Conservation (phyloP, 2,797 vertebrate species). For the Micromesistius poutassou region DNA sequence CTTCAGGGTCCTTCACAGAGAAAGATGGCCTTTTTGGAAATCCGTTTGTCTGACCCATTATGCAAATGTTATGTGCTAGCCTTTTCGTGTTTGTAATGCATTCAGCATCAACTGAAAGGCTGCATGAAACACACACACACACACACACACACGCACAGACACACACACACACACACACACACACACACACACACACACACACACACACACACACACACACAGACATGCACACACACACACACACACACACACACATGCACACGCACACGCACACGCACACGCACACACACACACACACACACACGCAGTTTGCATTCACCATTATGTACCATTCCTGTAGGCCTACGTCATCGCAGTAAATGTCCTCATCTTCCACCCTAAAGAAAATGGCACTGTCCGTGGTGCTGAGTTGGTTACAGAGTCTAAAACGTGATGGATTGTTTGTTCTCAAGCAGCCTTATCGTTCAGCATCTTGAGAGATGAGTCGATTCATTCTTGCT, state of each 20-base stretch:
- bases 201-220: constrained; percentile 1
- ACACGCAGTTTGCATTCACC: not conserved
- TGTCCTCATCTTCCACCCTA: not conserved
- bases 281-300: not conserved
- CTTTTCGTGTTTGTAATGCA: not conserved
- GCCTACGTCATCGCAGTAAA: not conserved
- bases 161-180: constrained; percentile 16
- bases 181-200: not conserved
- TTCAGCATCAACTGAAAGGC: not conserved
- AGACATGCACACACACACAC: not conserved
- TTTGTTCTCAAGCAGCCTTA: not conserved
- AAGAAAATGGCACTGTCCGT: constrained; percentile 7
- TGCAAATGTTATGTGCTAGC: not conserved
- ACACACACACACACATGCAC: not conserved
- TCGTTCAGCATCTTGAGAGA: not conserved
- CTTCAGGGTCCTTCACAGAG: constrained; percentile 31
- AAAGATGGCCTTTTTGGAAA: not conserved
- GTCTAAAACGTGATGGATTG: not conserved
- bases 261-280: too few species aligned
- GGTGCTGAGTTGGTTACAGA: constrained; percentile 9
- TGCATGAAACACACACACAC: not conserved
- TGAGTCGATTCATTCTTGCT: not conserved
- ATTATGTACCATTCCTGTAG: not conserved
- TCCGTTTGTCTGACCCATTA: not conserved
- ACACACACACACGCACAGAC: constrained; percentile 14